A percentile compares a stretch with the other conserved stretches of the same genome.
phyloP scores from a whole-genome alignment of 2,888 invertebrate genomes.

The Barypeithes pellucidus region DNA sequence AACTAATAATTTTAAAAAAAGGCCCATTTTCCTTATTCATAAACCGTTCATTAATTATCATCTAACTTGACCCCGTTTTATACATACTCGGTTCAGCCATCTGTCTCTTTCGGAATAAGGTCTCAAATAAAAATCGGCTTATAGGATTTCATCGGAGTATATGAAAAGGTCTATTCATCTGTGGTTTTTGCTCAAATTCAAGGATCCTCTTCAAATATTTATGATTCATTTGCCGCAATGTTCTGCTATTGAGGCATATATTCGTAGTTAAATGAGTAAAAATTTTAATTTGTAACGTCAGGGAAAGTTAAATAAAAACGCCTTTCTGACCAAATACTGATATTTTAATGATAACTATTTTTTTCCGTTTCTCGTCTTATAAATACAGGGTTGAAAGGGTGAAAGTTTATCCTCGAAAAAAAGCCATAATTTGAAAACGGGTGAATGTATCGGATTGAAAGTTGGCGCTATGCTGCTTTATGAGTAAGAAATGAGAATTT shows the following conservation, averaged over 20 bases:
- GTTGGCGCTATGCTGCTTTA: too few relatives aligned
- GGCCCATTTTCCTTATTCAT: neutral
- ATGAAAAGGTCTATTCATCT: slow-evolving; percentile 19
- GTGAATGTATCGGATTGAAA: too few relatives aligned
- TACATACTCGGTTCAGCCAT: neutral
- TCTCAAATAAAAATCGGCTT: slow-evolving; percentile 4
- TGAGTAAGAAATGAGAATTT: too few relatives aligned
- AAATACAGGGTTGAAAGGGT: too few relatives aligned
- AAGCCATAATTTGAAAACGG: too few relatives aligned
- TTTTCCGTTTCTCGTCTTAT: too few relatives aligned
- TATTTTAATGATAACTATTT: too few relatives aligned
- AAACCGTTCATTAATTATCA: neutral
- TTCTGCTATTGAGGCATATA: neutral
- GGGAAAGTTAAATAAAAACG: neutral
- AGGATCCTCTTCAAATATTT: slow-evolving; percentile 9
- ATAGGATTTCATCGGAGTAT: slow-evolving; percentile 13
- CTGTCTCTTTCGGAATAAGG: neutral
- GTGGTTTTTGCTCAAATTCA: slow-evolving; percentile 14
- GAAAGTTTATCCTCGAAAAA: too few relatives aligned
- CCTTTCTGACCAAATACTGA: too few relatives aligned
- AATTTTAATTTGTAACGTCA: neutral
- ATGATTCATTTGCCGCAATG: slow-evolving; percentile 17
- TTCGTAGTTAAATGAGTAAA: neutral
- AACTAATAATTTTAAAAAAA: too few relatives aligned
- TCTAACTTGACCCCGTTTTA: neutral